Percentiles rank a stretch among this genome's conserved stretches.
Evolutionary conservation across 2,113 vertebrate genomes (phyloP).

Genomic region (Seriola quinqueradiata): DNA sequence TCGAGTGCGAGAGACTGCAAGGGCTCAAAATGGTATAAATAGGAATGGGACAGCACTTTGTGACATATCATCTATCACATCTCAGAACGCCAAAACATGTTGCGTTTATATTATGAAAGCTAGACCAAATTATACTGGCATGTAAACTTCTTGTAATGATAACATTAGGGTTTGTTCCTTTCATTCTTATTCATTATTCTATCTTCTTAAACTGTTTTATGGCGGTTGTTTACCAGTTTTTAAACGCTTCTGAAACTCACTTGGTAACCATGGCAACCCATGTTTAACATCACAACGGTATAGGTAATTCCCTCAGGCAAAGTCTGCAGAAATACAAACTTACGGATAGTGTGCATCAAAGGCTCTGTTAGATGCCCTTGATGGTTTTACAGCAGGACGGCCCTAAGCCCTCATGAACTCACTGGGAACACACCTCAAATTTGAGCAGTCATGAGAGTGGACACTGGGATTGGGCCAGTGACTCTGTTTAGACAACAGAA

Average conservation of each 20-base stretch:
- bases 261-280: too few relatives aligned
- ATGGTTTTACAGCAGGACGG: background rate
- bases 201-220: too few relatives aligned
- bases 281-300: too few relatives aligned
- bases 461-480: background rate
- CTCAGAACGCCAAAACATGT: too few relatives aligned
- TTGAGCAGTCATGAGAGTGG: background rate
- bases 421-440: background rate
- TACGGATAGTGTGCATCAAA: background rate
- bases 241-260: too few relatives aligned
- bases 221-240: too few relatives aligned
- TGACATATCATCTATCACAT: background rate
- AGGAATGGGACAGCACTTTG: background rate
- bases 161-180: too few relatives aligned
- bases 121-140: too few relatives aligned
- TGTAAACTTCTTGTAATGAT: background rate
- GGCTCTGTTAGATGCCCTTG: background rate
- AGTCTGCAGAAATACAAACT: background rate
- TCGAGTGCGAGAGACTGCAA: background rate
- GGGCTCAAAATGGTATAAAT: background rate
- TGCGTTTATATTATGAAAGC: too few relatives aligned
- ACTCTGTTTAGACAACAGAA: background rate
- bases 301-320: background rate
- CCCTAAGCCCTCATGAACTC: background rate
- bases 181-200: too few relatives aligned